phyloP scores from a whole-genome alignment of 2,888 invertebrate genomes.

The Himalopsyche kuldschensis region DNA sequence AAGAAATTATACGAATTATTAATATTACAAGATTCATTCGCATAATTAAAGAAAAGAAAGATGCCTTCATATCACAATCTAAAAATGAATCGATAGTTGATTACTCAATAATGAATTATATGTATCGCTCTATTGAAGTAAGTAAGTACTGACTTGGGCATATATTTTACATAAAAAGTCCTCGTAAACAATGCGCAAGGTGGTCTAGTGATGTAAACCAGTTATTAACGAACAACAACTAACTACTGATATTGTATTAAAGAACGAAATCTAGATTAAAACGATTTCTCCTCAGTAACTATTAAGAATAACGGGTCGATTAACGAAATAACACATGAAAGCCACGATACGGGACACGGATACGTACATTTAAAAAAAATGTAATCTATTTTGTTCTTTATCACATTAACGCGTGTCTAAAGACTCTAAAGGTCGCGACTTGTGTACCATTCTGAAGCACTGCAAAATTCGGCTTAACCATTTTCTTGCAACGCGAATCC shows the following conservation, averaged over 20 bases:
- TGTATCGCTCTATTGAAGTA: background rate
- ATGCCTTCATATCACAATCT: too few species aligned
- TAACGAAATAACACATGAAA: background rate
- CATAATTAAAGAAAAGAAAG: too few species aligned
- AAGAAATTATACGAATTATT: too few species aligned
- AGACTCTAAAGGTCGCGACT: too few species aligned
- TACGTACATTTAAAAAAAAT: too few species aligned
- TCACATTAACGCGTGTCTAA: too few species aligned
- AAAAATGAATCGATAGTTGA: background rate
- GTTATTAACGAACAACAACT: background rate
- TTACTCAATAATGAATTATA: background rate
- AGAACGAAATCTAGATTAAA: background rate
- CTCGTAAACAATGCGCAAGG: background rate
- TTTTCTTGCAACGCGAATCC: too few species aligned
- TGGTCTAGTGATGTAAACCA: background rate
- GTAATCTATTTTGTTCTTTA: too few species aligned
- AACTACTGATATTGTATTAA: background rate
- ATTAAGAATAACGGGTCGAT: background rate
- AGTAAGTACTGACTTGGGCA: background rate
- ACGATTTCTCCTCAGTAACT: background rate
- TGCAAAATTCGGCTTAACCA: too few species aligned
- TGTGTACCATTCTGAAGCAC: too few species aligned
- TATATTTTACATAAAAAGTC: background rate
- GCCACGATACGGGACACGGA: too few species aligned
- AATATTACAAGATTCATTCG: too few species aligned